These are phyloP conservation scores for Tichodroma muraria DNA, from an alignment of 2,113 vertebrate genomes.

Conservation along the genomic window DNA sequence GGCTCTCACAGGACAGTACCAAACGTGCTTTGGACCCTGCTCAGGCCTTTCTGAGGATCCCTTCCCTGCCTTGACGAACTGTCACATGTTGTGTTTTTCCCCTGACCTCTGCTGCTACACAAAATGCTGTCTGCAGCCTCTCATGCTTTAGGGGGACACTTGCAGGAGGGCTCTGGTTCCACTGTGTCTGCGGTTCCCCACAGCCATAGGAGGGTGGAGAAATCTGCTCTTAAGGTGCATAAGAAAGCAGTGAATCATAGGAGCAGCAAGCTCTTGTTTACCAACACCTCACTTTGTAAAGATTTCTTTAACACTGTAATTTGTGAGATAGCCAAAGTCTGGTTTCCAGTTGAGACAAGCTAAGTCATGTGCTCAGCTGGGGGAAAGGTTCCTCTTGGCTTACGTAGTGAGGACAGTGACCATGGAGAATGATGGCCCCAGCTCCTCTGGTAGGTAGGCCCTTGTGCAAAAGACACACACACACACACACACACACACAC, in stretches of 20 bases:
- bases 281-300: not conserved
- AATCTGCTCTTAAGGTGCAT: not conserved
- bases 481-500: not conserved
- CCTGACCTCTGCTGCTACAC: not conserved
- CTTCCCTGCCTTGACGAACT: not conserved
- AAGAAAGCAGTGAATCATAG: slow-evolving; percentile 54
- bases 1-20: not conserved
- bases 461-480: no score
- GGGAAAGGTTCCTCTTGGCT: not conserved
- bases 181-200: not conserved
- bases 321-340: not conserved
- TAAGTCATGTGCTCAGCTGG: not conserved
- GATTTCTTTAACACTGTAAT: not conserved
- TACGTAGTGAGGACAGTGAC: not conserved
- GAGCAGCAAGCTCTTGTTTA: slow-evolving; percentile 28
- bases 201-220: slow-evolving; percentile 1
- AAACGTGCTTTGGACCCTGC: not conserved
- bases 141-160: not conserved
- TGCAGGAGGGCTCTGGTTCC: not conserved
- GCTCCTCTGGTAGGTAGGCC: not conserved
- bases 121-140: not conserved
- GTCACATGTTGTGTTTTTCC: not conserved
- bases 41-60: not conserved
- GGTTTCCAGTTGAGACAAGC: slow-evolving; percentile 27
- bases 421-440: not conserved